Base-by-base conservation (phyloP, 2,113 vertebrate species). In the Trochalopteron elliotii region DNA sequence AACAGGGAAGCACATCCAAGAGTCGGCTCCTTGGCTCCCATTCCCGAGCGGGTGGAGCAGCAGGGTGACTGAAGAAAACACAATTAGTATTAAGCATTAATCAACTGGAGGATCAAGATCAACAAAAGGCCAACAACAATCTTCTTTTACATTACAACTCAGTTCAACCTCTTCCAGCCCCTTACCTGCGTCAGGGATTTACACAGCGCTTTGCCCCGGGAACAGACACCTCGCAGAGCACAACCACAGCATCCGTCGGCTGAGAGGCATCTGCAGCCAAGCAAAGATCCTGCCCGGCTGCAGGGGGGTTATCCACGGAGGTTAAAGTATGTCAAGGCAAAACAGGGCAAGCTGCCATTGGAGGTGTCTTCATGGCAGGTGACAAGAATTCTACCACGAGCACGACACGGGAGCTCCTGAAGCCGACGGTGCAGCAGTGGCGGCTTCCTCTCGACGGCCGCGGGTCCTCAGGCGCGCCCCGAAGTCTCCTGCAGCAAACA, bases 141-240 rank as follows among this genome's bases (percentile, higher is more conserved):
- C 93, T 93, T 90, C 87, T 88, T 96, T 75, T 1, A 95, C 94
- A 96, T 92, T 6, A 96, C 65, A 97, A 97, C 89, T 95, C 95
- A 97, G 88, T 74, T 56, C 95, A 91, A 94, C 94, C 94, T 95
- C 94, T 91, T 90, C 40, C 96, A 87, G 83, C 97, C 86, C 97
- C 98, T 98, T 98, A 98, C 98, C 98, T 98, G 97, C 59, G 71
- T 69, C 8, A 83, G 97, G 94, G 98, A 85, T 97, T 97, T 98
- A 97, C 55, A 96, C 96, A 89, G 97, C 97, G 96, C 97, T 97
- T 94, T 98, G 97, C 97, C 97, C 97, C 94, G 16, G 97, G 97
- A 72, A 90, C 97, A 96, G 96, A 90, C 96, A 94, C 97, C 96
- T 94, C 4, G 97, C 84, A 85, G 97, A 97, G 96, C 96, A 79